phyloP scores from a whole-genome alignment of 2,797 vertebrate species.

The Natrix natrix region DNA sequence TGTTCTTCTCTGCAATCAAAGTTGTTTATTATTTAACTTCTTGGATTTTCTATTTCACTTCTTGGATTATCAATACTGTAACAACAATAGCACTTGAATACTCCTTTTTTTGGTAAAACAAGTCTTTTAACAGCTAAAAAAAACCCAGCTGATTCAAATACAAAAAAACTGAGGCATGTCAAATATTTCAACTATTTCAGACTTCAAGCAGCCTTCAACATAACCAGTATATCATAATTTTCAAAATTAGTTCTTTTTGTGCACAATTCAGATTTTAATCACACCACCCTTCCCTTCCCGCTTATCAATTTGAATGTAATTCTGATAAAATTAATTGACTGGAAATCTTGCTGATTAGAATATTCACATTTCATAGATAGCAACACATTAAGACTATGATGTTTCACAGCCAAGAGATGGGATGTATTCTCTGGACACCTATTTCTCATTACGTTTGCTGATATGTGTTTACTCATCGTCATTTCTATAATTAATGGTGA shows the following conservation, averaged over 20 bases:
- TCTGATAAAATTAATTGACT: not conserved
- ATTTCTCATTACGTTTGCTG: accelerated
- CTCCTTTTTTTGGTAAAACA: not conserved
- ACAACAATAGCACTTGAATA: not conserved
- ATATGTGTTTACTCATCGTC: not conserved
- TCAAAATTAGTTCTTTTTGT: not conserved
- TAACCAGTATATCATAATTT: not conserved
- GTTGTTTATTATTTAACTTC: not conserved
- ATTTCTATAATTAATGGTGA: slow-evolving; percentile 1
- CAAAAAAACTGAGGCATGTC: not conserved
- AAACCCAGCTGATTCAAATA: not conserved
- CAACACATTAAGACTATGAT: not conserved
- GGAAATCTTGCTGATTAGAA: not conserved
- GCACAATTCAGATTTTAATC: not conserved
- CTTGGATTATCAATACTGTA: not conserved
- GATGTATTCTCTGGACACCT: not conserved
- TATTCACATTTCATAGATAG: not conserved
- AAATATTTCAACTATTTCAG: not conserved
- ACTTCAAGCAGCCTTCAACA: not conserved
- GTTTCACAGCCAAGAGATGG: not conserved
- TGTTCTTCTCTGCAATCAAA: not conserved
- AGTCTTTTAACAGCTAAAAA: not conserved
- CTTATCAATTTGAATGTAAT: not conserved
- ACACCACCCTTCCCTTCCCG: not conserved
- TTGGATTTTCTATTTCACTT: not conserved